These are phyloP conservation scores for Centroberyx gerrardi DNA, from an alignment of 2,797 vertebrate genomes.

Conservation along the genomic window DNA sequence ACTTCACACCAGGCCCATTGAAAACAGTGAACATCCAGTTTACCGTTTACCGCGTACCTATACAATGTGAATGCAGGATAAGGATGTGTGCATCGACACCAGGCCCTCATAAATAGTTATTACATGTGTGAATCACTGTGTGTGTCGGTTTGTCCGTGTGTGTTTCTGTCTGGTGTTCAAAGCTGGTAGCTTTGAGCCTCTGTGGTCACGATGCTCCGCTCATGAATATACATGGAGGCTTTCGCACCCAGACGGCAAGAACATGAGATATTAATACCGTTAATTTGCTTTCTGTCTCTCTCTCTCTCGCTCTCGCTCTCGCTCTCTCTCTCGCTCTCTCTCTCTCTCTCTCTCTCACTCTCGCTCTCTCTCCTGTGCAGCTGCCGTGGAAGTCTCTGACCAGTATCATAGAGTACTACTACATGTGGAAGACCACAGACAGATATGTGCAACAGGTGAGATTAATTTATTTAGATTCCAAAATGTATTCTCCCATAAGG, in stretches of 20 bases:
- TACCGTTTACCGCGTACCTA: constrained; percentile 21
- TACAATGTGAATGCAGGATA: constrained; percentile 43
- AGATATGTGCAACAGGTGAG: constrained; percentile 98
- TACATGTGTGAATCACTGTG: constrained; percentile 60
- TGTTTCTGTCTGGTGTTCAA: constrained; percentile 33
- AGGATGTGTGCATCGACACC: constrained; percentile 41
- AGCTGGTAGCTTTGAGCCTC: constrained; percentile 57
- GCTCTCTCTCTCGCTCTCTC: neutral
- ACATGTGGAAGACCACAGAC: constrained; percentile 99
- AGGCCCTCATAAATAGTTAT: constrained; percentile 82
- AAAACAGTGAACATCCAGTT: constrained; percentile 10
- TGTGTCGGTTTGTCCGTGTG: constrained; percentile 13
- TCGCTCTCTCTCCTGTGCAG: constrained; percentile 72
- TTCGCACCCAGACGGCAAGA: constrained; percentile 72
- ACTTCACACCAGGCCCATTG: neutral
- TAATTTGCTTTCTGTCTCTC: constrained; percentile 65
- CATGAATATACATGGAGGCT: constrained; percentile 80
- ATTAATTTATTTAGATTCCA: neutral
- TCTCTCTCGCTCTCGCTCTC: constrained; percentile 6
- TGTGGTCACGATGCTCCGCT: constrained; percentile 64
- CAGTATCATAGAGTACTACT: constrained; percentile 99
- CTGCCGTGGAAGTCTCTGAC: constrained; percentile 98
- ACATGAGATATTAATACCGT: constrained; percentile 78
- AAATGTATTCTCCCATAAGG: neutral
- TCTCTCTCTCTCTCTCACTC: constrained; percentile 82